These are phyloP conservation scores for Ommatoiulus sabulosus DNA, from an alignment of 2,888 invertebrate species.

Conservation along the genomic window DNA sequence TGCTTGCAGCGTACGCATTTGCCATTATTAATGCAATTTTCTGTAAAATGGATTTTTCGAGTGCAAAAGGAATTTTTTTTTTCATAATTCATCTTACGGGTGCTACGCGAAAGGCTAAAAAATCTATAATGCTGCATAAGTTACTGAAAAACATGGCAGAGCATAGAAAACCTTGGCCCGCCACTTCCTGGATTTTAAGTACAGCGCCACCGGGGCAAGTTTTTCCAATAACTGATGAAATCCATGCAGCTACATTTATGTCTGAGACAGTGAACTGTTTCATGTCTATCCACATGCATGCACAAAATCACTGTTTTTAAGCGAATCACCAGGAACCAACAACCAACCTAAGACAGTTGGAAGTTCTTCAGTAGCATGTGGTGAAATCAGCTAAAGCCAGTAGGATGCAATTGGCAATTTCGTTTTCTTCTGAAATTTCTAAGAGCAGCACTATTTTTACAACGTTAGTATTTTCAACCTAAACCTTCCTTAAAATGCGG, in stretches of 20 bases:
- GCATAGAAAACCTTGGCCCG: neutral
- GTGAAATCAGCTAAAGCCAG: too few species aligned
- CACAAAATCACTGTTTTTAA: too few species aligned
- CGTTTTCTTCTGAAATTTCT: too few species aligned
- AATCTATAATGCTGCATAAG: neutral
- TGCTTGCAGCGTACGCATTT: slow-evolving; percentile 22
- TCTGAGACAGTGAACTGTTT: too few species aligned
- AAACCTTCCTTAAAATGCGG: neutral
- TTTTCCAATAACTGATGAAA: neutral
- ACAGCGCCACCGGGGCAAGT: neutral
- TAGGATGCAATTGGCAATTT: too few species aligned
- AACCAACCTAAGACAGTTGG: too few species aligned
- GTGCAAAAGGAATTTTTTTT: slow-evolving; percentile 22
- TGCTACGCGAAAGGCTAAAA: neutral
- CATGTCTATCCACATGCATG: too few species aligned
- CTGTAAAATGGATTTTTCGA: slow-evolving; percentile 29
- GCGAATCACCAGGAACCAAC: too few species aligned
- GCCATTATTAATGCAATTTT: slow-evolving; percentile 43
- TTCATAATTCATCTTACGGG: slow-evolving; percentile 9
- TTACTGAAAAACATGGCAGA: neutral
- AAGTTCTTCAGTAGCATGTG: too few species aligned
- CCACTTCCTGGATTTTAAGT: neutral
- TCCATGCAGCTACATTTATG: too few species aligned
- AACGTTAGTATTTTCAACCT: too few species aligned
- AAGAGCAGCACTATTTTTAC: too few species aligned